Conservation (phyloP, 2,113 vertebrate species). For the Pyxicephalus adspersus region DNA sequence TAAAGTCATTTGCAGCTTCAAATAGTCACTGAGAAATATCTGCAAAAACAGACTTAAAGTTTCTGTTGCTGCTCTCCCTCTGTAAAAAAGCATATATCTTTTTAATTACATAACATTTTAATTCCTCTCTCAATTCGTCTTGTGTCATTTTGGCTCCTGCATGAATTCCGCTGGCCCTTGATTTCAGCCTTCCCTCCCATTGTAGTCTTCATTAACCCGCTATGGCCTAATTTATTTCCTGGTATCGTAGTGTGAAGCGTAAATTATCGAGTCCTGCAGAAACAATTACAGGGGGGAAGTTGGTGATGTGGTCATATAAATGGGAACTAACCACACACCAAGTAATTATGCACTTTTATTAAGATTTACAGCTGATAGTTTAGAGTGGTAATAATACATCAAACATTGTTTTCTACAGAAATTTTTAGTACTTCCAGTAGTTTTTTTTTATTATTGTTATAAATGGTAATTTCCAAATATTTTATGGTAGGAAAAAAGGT, state of each 20-base stretch:
- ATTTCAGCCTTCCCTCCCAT: slow-evolving; percentile 47
- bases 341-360: slow-evolving; percentile 53
- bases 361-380: slow-evolving; percentile 47
- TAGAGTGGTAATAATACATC: slow-evolving; percentile 42
- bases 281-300: slow-evolving; percentile 60
- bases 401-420: background rate
- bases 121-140: slow-evolving; percentile 71
- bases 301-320: slow-evolving; percentile 44
- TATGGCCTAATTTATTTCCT: slow-evolving; percentile 55
- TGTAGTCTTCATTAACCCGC: slow-evolving; percentile 55
- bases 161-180: slow-evolving; percentile 68
- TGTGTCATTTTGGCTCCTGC: slow-evolving; percentile 65
- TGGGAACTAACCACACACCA: slow-evolving; percentile 21
- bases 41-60: slow-evolving; percentile 82
- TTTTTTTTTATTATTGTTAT: slow-evolving; percentile 29
- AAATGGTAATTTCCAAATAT: slow-evolving; percentile 33
- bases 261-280: slow-evolving; percentile 62
- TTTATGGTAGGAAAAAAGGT: slow-evolving; percentile 13
- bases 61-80: slow-evolving; percentile 80
- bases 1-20: slow-evolving; percentile 98
- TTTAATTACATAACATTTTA: slow-evolving; percentile 67
- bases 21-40: slow-evolving; percentile 89
- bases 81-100: slow-evolving; percentile 66
- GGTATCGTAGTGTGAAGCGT: slow-evolving; percentile 59
- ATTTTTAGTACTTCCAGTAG: slow-evolving; percentile 7